These are phyloP conservation scores for Dinocampus coccinellae DNA, from an alignment of 2,888 invertebrate genomes.

Conservation along the genomic window DNA sequence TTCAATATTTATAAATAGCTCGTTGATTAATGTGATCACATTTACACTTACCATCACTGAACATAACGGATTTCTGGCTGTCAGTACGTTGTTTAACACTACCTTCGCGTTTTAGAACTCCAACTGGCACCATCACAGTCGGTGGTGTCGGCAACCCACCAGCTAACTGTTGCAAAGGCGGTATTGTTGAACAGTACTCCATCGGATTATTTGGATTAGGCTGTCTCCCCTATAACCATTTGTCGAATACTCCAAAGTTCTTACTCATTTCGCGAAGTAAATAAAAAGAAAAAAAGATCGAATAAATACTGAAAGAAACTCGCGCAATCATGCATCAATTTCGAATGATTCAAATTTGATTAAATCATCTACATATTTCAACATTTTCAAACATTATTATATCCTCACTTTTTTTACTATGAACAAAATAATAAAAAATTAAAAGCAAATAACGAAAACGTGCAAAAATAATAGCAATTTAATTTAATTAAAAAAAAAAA, in stretches of 20 bases:
- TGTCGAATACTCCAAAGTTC: slow-evolving; percentile 65
- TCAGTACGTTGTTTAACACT: slow-evolving; percentile 67
- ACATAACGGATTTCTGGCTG: slow-evolving; percentile 84
- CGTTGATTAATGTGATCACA: background rate
- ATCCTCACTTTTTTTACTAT: slow-evolving; percentile 1
- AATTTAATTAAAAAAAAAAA: slow-evolving; percentile 45
- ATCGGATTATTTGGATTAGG: slow-evolving; percentile 89
- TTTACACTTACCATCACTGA: slow-evolving; percentile 79
- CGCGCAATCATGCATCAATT: slow-evolving; percentile 2
- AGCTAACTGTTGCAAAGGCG: slow-evolving; percentile 81
- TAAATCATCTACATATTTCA: background rate
- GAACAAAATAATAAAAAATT: background rate
- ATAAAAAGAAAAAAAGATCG: background rate
- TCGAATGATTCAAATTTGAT: background rate
- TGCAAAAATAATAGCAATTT: slow-evolving; percentile 25
- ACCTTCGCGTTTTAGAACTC: slow-evolving; percentile 82
- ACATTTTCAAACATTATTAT: background rate
- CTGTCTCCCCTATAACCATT: slow-evolving; percentile 71
- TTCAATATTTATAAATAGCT: background rate
- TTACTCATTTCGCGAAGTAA: slow-evolving; percentile 5
- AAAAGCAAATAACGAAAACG: slow-evolving; percentile 22
- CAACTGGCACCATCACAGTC: slow-evolving; percentile 88
- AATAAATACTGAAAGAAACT: background rate
- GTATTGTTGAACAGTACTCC: slow-evolving; percentile 88
- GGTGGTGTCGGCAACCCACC: slow-evolving; percentile 72